Percentiles rank a stretch among this genome's conserved stretches.
These are phyloP conservation scores for Apodemia duryi DNA, from an alignment of 2,888 invertebrate species.

Conservation along the genomic window DNA sequence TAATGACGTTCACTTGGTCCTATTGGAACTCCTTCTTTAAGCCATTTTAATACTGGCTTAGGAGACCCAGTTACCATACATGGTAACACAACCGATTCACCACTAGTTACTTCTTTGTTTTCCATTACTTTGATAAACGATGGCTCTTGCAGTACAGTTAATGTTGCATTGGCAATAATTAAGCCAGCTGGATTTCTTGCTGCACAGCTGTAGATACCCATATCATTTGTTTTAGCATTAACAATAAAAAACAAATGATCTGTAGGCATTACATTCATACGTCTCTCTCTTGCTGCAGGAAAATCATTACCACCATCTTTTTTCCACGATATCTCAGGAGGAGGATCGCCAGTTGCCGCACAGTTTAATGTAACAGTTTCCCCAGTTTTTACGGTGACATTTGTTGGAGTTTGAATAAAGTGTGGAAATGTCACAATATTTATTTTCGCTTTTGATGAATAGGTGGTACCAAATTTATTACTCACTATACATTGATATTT, in stretches of 20 bases:
- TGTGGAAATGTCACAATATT: slow-evolving; percentile 93
- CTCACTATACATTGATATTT: slow-evolving; percentile 95
- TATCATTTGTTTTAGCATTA: slow-evolving; percentile 92
- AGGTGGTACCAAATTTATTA: slow-evolving; percentile 93
- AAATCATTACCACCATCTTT: slow-evolving; percentile 97
- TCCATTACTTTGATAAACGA: slow-evolving; percentile 92
- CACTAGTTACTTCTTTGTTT: slow-evolving; percentile 89
- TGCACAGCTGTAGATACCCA: slow-evolving; percentile 95
- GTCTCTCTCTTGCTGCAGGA: slow-evolving; percentile 94
- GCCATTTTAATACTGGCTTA: slow-evolving; percentile 89
- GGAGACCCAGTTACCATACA: slow-evolving; percentile 93
- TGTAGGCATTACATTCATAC: slow-evolving; percentile 94
- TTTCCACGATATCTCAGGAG: slow-evolving; percentile 93
- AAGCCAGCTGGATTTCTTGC: slow-evolving; percentile 94
- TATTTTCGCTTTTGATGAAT: slow-evolving; percentile 91
- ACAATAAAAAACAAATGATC: slow-evolving; percentile 96
- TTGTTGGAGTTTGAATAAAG: slow-evolving; percentile 90
- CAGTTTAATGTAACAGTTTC: slow-evolving; percentile 93
- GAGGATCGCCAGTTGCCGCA: slow-evolving; percentile 92
- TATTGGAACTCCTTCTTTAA: slow-evolving; percentile 88
- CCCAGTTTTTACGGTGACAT: slow-evolving; percentile 91
- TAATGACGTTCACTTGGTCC: slow-evolving; percentile 89
- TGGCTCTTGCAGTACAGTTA: slow-evolving; percentile 92
- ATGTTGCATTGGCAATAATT: slow-evolving; percentile 90
- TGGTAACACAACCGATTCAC: slow-evolving; percentile 91